Conservation (phyloP, 1,140 invertebrate genomes). For the Halotydeus destructor region DNA sequence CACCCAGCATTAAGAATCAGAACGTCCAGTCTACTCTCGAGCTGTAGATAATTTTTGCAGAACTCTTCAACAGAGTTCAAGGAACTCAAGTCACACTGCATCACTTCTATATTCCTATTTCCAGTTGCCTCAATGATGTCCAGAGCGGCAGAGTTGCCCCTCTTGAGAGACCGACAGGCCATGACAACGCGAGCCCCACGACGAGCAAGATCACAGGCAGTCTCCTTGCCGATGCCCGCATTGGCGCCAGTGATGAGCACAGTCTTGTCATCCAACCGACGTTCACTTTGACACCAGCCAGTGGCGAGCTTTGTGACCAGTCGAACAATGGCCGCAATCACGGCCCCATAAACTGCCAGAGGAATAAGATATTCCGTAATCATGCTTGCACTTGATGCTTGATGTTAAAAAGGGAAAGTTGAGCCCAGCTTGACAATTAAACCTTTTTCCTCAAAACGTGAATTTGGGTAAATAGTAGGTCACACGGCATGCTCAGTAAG, state of each 20-base stretch:
- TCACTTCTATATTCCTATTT: conserved; percentile 6
- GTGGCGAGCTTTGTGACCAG: no score
- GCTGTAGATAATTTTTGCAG: neutral
- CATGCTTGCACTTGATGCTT: no score
- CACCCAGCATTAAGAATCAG: conserved; percentile 10
- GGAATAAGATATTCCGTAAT: no score
- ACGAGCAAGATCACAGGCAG: conserved; percentile 5
- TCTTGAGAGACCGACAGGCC: conserved; percentile 20
- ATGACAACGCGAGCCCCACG: conserved; percentile 15
- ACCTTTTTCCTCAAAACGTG: no score
- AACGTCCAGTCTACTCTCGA: conserved; percentile 4
- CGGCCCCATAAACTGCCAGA: no score
- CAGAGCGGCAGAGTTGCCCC: conserved; percentile 46
- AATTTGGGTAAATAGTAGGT: no score
- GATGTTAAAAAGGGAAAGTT: no score
- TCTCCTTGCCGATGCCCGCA: conserved; percentile 54
- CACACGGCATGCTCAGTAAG: no score
- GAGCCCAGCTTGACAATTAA: no score
- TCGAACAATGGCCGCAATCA: no score
- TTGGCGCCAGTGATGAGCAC: conserved; percentile 67
- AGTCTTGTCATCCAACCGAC: conserved; percentile 38
- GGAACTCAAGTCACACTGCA: conserved; percentile 6
- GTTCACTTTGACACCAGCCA: no score
- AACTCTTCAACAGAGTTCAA: conserved; percentile 3
- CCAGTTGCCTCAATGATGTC: neutral